These are phyloP conservation scores for Setophaga kirtlandii DNA, from an alignment of 2,113 vertebrate species.

Conservation along the genomic window DNA sequence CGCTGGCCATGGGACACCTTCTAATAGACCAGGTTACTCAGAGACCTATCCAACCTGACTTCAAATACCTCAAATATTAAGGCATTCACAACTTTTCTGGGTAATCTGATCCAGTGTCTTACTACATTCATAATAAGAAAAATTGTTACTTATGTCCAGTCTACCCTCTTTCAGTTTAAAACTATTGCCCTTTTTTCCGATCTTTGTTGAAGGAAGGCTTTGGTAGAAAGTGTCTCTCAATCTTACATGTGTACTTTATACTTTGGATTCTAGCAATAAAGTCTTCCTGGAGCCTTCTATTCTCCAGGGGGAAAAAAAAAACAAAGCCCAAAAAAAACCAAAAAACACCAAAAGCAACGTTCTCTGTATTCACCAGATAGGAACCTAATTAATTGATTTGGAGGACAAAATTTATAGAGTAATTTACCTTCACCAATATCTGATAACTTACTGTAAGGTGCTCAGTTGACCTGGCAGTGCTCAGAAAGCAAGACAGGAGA, in stretches of 20 bases:
- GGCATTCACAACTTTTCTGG: neutral
- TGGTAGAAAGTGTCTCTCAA: neutral
- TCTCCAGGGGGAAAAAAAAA: neutral
- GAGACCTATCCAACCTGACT: neutral
- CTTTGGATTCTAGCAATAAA: neutral
- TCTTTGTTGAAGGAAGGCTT: neutral
- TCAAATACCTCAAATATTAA: neutral
- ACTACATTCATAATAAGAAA: neutral
- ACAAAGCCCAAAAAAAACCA: no score
- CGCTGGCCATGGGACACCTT: neutral
- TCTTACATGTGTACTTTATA: neutral
- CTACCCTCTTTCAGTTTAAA: neutral
- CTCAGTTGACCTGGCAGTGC: neutral
- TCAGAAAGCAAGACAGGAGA: neutral
- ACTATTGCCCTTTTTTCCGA: neutral
- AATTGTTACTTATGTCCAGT: neutral
- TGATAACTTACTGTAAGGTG: neutral
- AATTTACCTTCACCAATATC: neutral
- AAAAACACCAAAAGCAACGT: neutral
- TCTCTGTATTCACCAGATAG: neutral
- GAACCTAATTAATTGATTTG: neutral
- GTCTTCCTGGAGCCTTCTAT: neutral
- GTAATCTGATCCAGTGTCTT: neutral
- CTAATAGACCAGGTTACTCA: no score
- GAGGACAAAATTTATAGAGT: neutral